Conservation (phyloP, 2,888 invertebrate species). For the Volucella zonaria region DNA sequence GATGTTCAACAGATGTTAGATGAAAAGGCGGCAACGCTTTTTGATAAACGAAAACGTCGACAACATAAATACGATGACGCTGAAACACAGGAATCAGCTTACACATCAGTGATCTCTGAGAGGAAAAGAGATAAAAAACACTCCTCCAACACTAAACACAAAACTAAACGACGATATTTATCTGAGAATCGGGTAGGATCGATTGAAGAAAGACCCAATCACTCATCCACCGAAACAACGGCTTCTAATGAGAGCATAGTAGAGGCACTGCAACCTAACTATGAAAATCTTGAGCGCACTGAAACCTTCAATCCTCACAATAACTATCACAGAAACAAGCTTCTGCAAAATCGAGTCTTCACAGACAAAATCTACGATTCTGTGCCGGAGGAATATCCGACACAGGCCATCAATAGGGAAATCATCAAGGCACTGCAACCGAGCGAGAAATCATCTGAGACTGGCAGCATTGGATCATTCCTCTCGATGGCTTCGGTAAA, state of each 20-base stretch:
- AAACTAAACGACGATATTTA: conserved; percentile 80
- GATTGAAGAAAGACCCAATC: conserved; percentile 80
- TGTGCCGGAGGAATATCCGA: conserved; percentile 75
- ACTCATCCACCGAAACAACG: conserved; percentile 79
- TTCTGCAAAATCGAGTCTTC: conserved; percentile 78
- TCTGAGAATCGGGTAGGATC: conserved; percentile 82
- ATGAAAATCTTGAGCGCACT: conserved; percentile 79
- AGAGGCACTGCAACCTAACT: conserved; percentile 77
- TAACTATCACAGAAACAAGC: conserved; percentile 81
- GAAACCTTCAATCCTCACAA: conserved; percentile 81
- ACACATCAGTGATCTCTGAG: conserved; percentile 79
- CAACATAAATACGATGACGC: conserved; percentile 79
- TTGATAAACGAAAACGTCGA: conserved; percentile 79
- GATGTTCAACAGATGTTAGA: conserved; percentile 81
- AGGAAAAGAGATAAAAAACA: conserved; percentile 78
- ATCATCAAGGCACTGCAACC: conserved; percentile 79
- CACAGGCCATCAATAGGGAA: conserved; percentile 81
- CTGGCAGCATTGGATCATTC: conserved; percentile 89
- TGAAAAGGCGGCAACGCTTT: conserved; percentile 80
- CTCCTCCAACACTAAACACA: conserved; percentile 76
- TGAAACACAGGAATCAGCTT: conserved; percentile 80
- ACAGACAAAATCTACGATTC: conserved; percentile 76
- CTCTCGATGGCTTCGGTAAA: conserved; percentile 93
- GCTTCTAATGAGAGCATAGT: conserved; percentile 76
- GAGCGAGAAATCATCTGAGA: conserved; percentile 81